Evolutionary conservation across 1,140 invertebrate species (phyloP), one percentile per base, ranked within the genome.

Genomic region (Lepidurus couesii): DNA sequence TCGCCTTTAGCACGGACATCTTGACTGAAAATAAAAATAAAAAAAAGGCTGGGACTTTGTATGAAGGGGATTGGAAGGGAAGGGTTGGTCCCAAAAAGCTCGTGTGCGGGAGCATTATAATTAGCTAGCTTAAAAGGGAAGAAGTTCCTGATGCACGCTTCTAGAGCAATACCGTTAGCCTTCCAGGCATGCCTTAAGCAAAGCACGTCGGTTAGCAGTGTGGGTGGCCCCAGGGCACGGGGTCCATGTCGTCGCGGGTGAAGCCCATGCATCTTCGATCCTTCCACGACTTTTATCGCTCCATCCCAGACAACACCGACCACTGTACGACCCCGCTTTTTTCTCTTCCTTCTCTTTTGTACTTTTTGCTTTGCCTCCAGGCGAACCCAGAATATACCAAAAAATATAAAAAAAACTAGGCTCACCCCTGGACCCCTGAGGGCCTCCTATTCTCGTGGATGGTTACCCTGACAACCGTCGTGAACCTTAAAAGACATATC

Each of bases 211-310:
- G 53, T 21, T 21, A 3, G 53, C 53, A 65, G 16, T 65, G 53
- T 65, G 53, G 53, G 53, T 65, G 53, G 53, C 53, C 53, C 53
- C 53, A 65, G 53, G 53, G 53, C 53, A 65, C 13, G 53, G 34
- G 53, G 53, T 65, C 53, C 16, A n/a, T 65, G 53, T 65, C 53
- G 53, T 16, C 53, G 53, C 53, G 53, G 9, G 53, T 16, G 53
- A 65, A 65, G 53, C 53, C n/a, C 53, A 65, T 65, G 53, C 53
- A 65, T 65, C 53, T 65, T 65, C 53, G 53, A 65, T 65, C 53
- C 53, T 21, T 21, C 53, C 8, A 9, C 53, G 53, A 65, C 53
- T 65, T 65, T 65, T 65, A 65, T 65, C 53, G 53, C 53, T 65
- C 53, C 53, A 65, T 65, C 53, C 53, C 53, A 65, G 53, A 65